phyloP scores from a whole-genome alignment of 2,113 vertebrate genomes.

The Scortum barcoo region DNA sequence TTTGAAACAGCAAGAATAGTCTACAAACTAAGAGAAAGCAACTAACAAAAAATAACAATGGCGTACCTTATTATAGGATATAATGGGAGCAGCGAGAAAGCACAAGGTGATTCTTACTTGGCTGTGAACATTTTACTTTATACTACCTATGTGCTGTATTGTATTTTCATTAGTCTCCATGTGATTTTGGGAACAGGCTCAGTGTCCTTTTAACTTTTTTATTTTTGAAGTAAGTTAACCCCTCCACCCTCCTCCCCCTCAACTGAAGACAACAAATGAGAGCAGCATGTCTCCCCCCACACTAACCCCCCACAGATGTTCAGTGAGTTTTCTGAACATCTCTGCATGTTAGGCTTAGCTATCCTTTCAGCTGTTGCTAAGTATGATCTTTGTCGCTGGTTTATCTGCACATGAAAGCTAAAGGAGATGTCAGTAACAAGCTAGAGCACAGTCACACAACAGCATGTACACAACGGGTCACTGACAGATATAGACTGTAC shows the following conservation, averaged over 20 bases:
- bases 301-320: not conserved
- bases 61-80: not conserved
- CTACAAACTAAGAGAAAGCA: constrained; percentile 2
- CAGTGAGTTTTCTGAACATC: not conserved
- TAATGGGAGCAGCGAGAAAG: constrained; percentile 10
- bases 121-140: not conserved
- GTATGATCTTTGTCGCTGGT: not conserved
- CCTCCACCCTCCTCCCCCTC: not conserved
- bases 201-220: not conserved
- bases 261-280: not conserved
- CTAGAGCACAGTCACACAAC: not conserved
- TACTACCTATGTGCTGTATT: not conserved
- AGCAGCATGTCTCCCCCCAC: not conserved
- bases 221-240: not conserved
- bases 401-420: not conserved
- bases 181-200: no score
- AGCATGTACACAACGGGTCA: no score
- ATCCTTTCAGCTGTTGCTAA: not conserved
- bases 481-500: not conserved
- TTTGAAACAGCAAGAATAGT: constrained; percentile 21
- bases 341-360: not conserved
- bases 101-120: constrained; percentile 5
- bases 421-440: not conserved
- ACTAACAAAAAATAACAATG: constrained; percentile 27
- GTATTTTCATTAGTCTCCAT: not conserved